Base-by-base conservation (phyloP, 2,888 invertebrate species). In the Stenodera caucasica region DNA sequence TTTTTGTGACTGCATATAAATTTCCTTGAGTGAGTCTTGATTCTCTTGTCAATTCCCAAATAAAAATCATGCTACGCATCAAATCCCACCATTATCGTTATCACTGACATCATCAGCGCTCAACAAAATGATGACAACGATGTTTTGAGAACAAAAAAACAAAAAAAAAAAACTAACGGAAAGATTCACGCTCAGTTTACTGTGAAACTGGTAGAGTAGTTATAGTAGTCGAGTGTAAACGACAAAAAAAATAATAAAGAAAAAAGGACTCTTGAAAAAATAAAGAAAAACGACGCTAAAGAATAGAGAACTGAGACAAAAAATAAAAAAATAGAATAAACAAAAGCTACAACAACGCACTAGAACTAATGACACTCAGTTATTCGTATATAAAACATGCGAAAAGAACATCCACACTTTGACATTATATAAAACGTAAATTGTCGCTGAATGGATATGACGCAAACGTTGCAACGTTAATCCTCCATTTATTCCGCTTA, bases 291-390 rank as follows among this genome's bases (percentile, higher is more conserved):
- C 14, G 14, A 18, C 29, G 15, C 4, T 2, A 7, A 30, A 12
- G 8, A 29, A 14, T 4, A 51, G 30, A 15, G 4, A 50, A 50
- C 15, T n/a, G 30, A n/a, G 15, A 11, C 14, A 8, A 15, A 21
- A 52, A 33, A 30, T 15, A 32, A 7, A 21, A 52, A 1, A 30
- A 29, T 32, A 32, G 14, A 18, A 29, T 5, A 21, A 14, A 50
- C 11, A 21, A 49, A 15, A 50, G 12, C n/a, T 23, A 21, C 23
- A 14, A 50, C 23, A 29, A 50, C 18, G 26, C 14, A 51, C 52
- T 52, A 52, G 18, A 52, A 6, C 52, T 52, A 52, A 52, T 52
- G 52, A 52, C 15, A 30, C 32, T 52, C 52, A 33, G 2, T 32
- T 52, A 12, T 51, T 26, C 51, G 2, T 15, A 2, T 14, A 18